Conservation (phyloP, 2,113 vertebrate genomes). For the Pongo pygmaeus region DNA sequence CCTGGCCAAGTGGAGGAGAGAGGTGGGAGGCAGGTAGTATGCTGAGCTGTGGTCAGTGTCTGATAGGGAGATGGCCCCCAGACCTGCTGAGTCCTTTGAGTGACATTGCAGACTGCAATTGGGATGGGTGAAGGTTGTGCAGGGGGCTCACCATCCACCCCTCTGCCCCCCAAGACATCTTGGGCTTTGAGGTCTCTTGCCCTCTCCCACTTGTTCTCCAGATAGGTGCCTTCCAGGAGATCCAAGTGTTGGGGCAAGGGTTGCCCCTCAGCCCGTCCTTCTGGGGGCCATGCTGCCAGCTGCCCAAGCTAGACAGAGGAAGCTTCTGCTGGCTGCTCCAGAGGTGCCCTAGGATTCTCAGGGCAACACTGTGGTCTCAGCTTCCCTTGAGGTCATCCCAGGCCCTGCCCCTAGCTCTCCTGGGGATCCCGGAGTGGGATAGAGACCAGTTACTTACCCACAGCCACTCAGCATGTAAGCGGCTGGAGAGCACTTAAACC, state of each 20-base stretch:
- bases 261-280: not conserved
- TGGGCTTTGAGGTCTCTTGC: not conserved
- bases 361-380: not conserved
- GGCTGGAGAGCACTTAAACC: not conserved
- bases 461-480: not conserved
- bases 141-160: not conserved
- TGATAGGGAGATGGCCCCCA: not conserved
- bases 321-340: not conserved
- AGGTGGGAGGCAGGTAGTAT: no score
- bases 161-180: fast-evolving
- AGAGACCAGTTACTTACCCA: not conserved
- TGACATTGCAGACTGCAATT: not conserved
- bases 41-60: not conserved
- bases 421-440: not conserved
- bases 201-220: not conserved
- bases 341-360: not conserved
- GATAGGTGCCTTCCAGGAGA: not conserved
- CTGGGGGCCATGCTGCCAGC: not conserved
- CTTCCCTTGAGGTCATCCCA: not conserved
- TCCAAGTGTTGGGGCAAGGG: no score
- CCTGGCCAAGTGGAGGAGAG: not conserved
- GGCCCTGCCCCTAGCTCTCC: not conserved
- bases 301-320: not conserved
- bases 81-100: not conserved
- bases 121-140: not conserved